Conservation (phyloP, 2,113 vertebrate genomes). For the Isurus oxyrinchus region DNA sequence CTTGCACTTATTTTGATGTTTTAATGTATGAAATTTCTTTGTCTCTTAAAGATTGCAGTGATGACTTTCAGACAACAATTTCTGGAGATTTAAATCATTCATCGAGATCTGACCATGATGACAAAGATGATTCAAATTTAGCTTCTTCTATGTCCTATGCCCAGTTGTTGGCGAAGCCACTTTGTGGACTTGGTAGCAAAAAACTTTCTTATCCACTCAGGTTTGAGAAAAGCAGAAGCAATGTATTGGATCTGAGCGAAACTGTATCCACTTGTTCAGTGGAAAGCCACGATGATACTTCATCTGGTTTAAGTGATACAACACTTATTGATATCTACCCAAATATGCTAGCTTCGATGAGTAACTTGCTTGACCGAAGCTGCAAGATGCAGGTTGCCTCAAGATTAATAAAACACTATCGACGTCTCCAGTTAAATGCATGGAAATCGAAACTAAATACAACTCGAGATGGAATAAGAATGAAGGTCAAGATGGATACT, state of each 20-base stretch:
- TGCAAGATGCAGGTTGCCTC: not conserved
- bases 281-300: not conserved
- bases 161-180: not conserved
- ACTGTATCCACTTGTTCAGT: not conserved
- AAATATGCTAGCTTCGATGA: slow-evolving; percentile 29
- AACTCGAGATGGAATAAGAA: not conserved
- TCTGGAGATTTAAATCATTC: not conserved
- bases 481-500: not conserved
- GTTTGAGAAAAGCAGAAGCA: not conserved
- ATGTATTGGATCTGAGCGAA: not conserved
- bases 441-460: not conserved
- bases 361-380: not conserved
- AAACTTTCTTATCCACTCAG: not conserved
- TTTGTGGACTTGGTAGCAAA: not conserved
- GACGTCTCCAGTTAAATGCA: slow-evolving; percentile 5
- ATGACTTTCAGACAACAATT: not conserved
- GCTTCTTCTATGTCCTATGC: not conserved
- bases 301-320: slow-evolving; percentile 30
- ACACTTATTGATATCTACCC: slow-evolving; percentile 25
- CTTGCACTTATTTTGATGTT: not conserved
- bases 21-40: not conserved
- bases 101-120: not conserved
- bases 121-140: not conserved
- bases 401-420: slow-evolving; percentile 30
- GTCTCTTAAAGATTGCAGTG: not conserved